Evolutionary conservation across 2,113 vertebrate genomes (phyloP), one percentile per base, ranked within the genome.

Genomic region (Oreochromis tanganicae): DNA sequence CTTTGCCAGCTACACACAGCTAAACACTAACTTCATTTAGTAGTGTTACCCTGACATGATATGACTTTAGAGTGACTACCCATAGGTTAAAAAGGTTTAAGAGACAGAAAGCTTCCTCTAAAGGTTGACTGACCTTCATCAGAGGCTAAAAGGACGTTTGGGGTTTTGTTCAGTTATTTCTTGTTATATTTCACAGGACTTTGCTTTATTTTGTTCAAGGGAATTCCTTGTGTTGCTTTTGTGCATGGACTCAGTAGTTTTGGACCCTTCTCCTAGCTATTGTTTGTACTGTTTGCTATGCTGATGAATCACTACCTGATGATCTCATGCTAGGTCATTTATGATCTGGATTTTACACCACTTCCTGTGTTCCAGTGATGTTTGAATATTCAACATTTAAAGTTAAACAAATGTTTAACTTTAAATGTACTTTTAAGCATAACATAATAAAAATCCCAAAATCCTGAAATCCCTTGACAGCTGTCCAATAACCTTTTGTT

Each of bases 1-100:
- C 0, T 38, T 68, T 0, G 19, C 36, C 36, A 0, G 66, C 66
- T 9, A 43, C 1, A 46, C 38, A 46, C 21, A 0, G 38, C 38
- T 27, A 46, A 46, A 46, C 68, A 10, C 68, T 46, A 46, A 1
- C 7, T 43, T 73, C 2, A 27, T 43, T 27, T 46, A 46, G 68
- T 0, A 46, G 38, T 10, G 38, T 16, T 43, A 2, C 41, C n/a
- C 38, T 46, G 21, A 46, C 7, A 46, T 73, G 14, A 48, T 7
- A 16, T 16, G 41, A 46, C 21, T 46, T 73, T 38, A 46, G 13
- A 46, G 13, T 46, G 68, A 73, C 41, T 17, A 73, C 0, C 21
- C 68, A 73, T 46, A 27, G 8, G 68, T 73, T 46, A 73, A 73
- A 73, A 46, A 73, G 13, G 68, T 16, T 46, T 73, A 43, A 9